Evolutionary conservation across 2,113 vertebrate species (phyloP), one percentile per base, ranked within the genome.

Genomic region (Salvelinus fontinalis): DNA sequence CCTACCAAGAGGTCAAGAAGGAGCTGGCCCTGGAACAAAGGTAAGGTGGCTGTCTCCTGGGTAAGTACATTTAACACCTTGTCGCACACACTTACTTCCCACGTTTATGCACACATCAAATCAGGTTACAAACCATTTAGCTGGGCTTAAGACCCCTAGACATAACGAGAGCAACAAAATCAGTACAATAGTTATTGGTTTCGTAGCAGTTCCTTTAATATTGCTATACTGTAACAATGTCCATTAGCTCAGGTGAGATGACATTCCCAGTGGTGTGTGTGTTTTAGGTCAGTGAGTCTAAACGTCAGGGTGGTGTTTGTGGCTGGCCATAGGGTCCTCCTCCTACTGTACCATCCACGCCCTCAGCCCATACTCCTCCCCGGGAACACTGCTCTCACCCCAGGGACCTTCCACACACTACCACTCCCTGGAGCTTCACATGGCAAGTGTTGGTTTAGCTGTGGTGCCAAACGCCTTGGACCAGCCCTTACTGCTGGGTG

Each of bases 401-500:
- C 99, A 77, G 97, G 94, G 22, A 97, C 97, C 51, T 98, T 95
- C 90, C 97, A 99, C 83, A 97, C 92, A 97, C 75, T 99, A 99
- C 65, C 96, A 97, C 5, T 93, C 94, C 92, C 90, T 99, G 62
- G 98, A 99, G 85, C 97, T 99, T 67, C 96, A 99, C 82, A 99
- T 99, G 97, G 98, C 94, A 81, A 94, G 91, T 5, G 94, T 93
- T 12, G 98, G 97, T 16, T 91, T 99, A 68, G 98, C 98, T 1
- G 97, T 98, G 0, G 91, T 99, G 74, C 98, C 98, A 0, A 97
- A 96, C 77, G 78, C 80, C 84, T 99, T 97, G 98, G 94, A 98
- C 76, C 93, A 82, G 49, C 97, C 98, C 4, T 68, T 97, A 87
- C 82, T 96, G 12, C 81, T 98, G 70, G 95, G 95, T 31, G 85